phyloP scores from a whole-genome alignment of 2,888 invertebrate genomes.

The Polymixis lichenea region DNA sequence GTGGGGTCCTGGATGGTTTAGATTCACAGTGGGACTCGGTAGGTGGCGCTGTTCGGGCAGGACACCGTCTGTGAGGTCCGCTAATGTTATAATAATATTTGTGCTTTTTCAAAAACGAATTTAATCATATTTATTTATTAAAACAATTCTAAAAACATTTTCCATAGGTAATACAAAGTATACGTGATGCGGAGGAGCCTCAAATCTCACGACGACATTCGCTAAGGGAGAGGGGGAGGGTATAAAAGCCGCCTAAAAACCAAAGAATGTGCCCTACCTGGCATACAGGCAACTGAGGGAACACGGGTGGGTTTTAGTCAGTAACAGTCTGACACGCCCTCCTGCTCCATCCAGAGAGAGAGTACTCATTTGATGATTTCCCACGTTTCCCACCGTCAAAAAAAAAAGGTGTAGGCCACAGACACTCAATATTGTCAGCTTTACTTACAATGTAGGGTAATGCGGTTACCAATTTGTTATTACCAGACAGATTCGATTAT shows the following conservation, averaged over 20 bases:
- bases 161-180: too few species aligned
- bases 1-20: too few species aligned
- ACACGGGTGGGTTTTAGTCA: too few species aligned
- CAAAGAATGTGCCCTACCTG: not conserved
- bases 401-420: constrained; percentile 24
- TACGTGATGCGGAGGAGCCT: too few species aligned
- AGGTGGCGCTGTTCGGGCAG: too few species aligned
- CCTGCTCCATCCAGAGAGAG: too few species aligned
- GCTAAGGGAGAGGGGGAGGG: not conserved
- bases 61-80: too few species aligned
- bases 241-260: not conserved
- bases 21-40: too few species aligned
- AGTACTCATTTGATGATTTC: too few species aligned
- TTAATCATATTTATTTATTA: not conserved
- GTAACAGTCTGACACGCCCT: too few species aligned
- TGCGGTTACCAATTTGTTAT: constrained; percentile 30
- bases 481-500: constrained; percentile 28
- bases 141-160: not conserved
- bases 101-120: not conserved
- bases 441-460: constrained; percentile 39
- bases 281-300: too few species aligned
- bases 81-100: not conserved
- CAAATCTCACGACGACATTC: not conserved
- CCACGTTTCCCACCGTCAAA: too few species aligned
- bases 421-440: constrained; percentile 24